Evolutionary conservation across 2,797 vertebrate genomes (phyloP), one percentile per base, ranked within the genome.

Genomic region (Eurystomus glaucurus): DNA sequence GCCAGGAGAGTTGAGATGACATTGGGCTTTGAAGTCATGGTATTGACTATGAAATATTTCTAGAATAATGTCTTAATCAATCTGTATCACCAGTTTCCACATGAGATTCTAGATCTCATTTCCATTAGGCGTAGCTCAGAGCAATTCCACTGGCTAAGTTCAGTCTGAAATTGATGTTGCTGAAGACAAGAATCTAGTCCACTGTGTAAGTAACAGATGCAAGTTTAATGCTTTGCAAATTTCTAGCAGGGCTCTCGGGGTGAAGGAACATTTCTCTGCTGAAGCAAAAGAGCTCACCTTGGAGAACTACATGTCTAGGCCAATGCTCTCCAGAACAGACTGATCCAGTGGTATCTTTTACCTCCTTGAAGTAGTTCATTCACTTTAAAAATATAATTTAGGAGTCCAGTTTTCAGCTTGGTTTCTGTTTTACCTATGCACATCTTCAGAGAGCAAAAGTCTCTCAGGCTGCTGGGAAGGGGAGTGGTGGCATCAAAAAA

Each of bases 31-130:
- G 92, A 92, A 94, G 64, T 66, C 41, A 58, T n/a, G 6, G 43
- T 66, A 93, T 58, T 75, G 61, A 91, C 55, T 57, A 25, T 46
- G 78, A 87, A 79, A 51, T 83, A 92, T 95, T 96, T 97, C 93
- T 85, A 62, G 93, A 43, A 68, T 84, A 74, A 85, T 75, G 74
- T 92, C 62, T 95, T 84, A 80, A 33, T 87, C 76, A 82, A 86
- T 95, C 60, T 78, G 72, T 74, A 83, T 21, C 41, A 33, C 31
- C 5, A 2, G n/a, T 82, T 91, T 76, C 39, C 45, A 76, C 77
- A 65, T 41, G 57, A 85, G 57, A 71, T 60, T 85, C 72, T 72
- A 61, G 82, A 91, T 95, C 57, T 92, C 26, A 60, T 66, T 95
- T 84, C 75, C 78, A 88, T 90, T 60, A 94, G 35, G 61, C 1